Evolutionary conservation across 1,140 invertebrate species (phyloP), one percentile per base, ranked within the genome.

Genomic region (Dendrolimus punctatus): DNA sequence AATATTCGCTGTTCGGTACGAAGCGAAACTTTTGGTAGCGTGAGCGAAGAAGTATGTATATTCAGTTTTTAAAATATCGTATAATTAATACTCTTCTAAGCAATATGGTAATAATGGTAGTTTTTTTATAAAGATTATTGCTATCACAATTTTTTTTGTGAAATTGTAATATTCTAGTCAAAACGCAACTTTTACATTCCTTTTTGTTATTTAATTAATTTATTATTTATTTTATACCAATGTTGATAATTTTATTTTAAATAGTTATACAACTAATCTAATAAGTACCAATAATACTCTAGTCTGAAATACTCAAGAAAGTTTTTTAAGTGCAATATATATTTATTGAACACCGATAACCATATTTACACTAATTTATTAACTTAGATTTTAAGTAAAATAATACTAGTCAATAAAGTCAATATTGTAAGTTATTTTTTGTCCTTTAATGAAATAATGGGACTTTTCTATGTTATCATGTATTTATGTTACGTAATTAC

Each of bases 291-390:
- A 64, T 9, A 10, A 65, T 69, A 73, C 62, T 71, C 66, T 68
- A 69, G 63, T 70, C 65, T 60, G 51, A 60, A 66, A 64, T 54
- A 55, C 60, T 55, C 40, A 41, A 62, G 49, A 62, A 52, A 53
- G 41, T 59, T 57, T 68, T 61, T 71, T 63, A 66, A 67, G 80
- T 83, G 80, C 80, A 83, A 80, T 83, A 80, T 23, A 23, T 83
- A 78, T 78, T 81, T 79, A 78, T 74, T 69, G 55, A 68, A 57
- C 58, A 43, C 44, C 46, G 40, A 58, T 70, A 63, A 64, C 62
- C 66, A 70, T 49, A 68, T 53, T 49, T 60, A 45, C 8, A 39
- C 36, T 23, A 23, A 40, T 61, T 59, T 65, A 62, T 55, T 57
- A 57, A 74, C 60, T 67, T 65, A 56, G 54, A 62, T 62, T 58